These are phyloP conservation scores for Herpetotheres cachinnans DNA, from an alignment of 2,113 vertebrate species.

Conservation along the genomic window DNA sequence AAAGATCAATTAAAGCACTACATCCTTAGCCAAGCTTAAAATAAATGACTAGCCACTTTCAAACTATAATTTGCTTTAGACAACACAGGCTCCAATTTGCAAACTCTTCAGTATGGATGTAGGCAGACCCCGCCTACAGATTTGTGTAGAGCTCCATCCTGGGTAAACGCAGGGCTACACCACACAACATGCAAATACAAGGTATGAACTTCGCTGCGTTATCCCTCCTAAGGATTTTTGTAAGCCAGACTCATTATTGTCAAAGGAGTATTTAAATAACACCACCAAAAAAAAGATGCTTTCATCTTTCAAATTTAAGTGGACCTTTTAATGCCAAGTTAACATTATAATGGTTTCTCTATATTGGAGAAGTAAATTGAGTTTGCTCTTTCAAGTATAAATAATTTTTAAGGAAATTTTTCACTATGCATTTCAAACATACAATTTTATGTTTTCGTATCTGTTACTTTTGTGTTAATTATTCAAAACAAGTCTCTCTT, in stretches of 20 bases:
- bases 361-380: not conserved
- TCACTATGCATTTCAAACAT: not conserved
- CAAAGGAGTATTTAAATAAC: constrained; percentile 13
- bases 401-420: not conserved
- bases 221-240: not conserved
- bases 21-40: not conserved
- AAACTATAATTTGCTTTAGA: constrained; percentile 32
- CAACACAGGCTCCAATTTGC: not conserved
- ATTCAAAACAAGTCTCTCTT: not conserved
- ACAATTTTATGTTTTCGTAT: not conserved
- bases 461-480: constrained; percentile 31
- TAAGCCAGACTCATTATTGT: not conserved
- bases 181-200: not conserved
- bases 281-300: not conserved
- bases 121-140: constrained; percentile 21
- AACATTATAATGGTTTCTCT: constrained; percentile 12
- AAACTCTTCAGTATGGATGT: not conserved
- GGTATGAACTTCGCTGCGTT: not conserved
- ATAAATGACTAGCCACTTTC: not conserved
- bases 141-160: not conserved
- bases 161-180: not conserved
- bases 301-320: constrained; percentile 10
- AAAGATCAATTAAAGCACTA: not conserved
- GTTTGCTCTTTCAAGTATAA: not conserved
- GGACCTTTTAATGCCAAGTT: constrained; percentile 15